Conservation (phyloP, 2,113 vertebrate species). For the Rhinogobius similis region DNA sequence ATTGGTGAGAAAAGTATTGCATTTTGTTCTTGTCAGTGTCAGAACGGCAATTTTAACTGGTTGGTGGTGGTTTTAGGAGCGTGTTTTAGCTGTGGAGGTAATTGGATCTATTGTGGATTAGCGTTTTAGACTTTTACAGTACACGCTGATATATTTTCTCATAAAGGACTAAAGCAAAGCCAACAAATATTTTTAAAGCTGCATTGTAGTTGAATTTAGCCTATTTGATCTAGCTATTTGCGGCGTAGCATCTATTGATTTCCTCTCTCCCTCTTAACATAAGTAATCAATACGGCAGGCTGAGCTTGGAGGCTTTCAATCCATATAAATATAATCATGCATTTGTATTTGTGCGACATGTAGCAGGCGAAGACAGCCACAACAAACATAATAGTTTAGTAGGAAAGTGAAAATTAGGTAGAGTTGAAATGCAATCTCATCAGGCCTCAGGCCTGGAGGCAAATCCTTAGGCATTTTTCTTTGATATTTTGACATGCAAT, state of each 20-base stretch:
- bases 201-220: constrained; percentile 46
- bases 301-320: constrained; percentile 61
- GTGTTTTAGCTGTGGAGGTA: constrained; percentile 21
- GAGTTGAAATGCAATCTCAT: constrained; percentile 65
- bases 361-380: constrained; percentile 43
- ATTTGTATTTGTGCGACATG: constrained; percentile 65
- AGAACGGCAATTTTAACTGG: constrained; percentile 20
- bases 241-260: constrained; percentile 58
- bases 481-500: constrained; percentile 77
- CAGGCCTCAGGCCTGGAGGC: constrained; percentile 53
- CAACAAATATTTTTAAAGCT: constrained; percentile 20
- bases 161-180: no score
- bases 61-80: constrained; percentile 18
- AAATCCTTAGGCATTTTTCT: constrained; percentile 66
- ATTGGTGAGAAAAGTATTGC: not conserved
- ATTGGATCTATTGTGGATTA: constrained; percentile 13
- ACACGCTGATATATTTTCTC: constrained; percentile 1
- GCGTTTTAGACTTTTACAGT: not conserved
- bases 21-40: constrained; percentile 25
- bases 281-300: constrained; percentile 70
- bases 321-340: constrained; percentile 71
- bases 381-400: constrained; percentile 52
- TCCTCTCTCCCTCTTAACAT: constrained; percentile 52
- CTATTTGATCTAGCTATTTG: constrained; percentile 58
- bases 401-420: constrained; percentile 51